These are phyloP conservation scores for Eurytoma californica DNA, from an alignment of 2,888 invertebrate genomes.

Conservation along the genomic window DNA sequence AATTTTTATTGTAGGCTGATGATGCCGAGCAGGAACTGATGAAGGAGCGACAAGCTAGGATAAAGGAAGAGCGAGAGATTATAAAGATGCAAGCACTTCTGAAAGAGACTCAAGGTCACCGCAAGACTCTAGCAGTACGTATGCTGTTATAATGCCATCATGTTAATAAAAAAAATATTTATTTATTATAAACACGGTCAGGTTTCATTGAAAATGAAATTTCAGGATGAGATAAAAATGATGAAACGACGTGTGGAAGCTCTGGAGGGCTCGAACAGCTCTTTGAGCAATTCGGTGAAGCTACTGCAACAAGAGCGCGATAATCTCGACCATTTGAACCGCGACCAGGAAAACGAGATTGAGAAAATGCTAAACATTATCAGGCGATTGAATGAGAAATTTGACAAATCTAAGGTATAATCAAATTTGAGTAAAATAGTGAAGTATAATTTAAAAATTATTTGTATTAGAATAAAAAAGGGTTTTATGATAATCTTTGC, in stretches of 20 bases:
- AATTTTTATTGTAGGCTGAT: conserved; percentile 28
- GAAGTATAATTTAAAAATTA: no score
- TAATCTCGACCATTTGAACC: conserved; percentile 60
- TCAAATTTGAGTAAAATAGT: no score
- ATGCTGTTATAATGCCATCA: neutral
- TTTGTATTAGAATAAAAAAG: no score
- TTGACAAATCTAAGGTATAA: conserved; percentile 60
- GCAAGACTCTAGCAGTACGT: conserved; percentile 24
- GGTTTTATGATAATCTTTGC: no score
- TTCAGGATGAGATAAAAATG: conserved; percentile 33
- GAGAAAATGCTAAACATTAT: conserved; percentile 61
- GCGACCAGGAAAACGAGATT: conserved; percentile 67
- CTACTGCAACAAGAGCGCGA: conserved; percentile 43
- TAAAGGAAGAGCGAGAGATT: conserved; percentile 9
- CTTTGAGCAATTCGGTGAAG: conserved; percentile 13
- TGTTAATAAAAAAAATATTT: neutral
- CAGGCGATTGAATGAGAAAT: conserved; percentile 57
- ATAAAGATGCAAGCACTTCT: conserved; percentile 7
- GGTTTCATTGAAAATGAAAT: neutral
- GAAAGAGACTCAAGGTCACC: conserved; percentile 12
- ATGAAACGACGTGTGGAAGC: conserved; percentile 23
- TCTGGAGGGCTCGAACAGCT: conserved; percentile 4
- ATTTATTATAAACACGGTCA: neutral
- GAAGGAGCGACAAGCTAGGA: conserved; percentile 16
- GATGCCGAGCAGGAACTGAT: conserved; percentile 19